phyloP scores from a whole-genome alignment of 2,888 invertebrate genomes.

The Prostheceraeus crozeri region DNA sequence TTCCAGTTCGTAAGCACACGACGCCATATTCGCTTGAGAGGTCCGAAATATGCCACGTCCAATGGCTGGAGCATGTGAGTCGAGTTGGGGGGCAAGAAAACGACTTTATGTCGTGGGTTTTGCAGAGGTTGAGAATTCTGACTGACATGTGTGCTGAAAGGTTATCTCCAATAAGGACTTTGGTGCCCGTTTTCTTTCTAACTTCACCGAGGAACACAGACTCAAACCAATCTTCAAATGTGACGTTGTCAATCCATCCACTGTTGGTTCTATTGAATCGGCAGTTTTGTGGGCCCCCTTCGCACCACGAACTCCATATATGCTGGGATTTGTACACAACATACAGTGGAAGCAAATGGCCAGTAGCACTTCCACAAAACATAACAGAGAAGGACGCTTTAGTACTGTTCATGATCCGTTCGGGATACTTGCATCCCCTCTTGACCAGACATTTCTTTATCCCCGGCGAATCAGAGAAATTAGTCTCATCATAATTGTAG shows the following conservation, averaged over 20 bases:
- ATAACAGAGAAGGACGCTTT: slow-evolving; percentile 4
- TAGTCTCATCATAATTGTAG: no score
- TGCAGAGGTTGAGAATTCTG: neutral
- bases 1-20: slow-evolving; percentile 31
- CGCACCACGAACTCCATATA: neutral
- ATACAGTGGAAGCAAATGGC: slow-evolving; percentile 8
- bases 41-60: slow-evolving; percentile 41
- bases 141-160: neutral
- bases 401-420: neutral
- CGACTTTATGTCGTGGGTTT: neutral
- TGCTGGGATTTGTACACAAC: slow-evolving; percentile 8
- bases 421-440: no score
- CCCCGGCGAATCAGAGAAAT: no score
- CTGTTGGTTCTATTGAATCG: neutral
- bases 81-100: slow-evolving; percentile 41
- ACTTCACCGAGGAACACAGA: neutral
- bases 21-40: slow-evolving; percentile 41
- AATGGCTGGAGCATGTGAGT: slow-evolving; percentile 43
- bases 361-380: slow-evolving; percentile 16
- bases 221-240: slow-evolving; percentile 11
- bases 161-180: slow-evolving; percentile 20
- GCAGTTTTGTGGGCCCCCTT: slow-evolving; percentile 3
- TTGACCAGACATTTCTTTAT: no score
- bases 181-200: neutral
- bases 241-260: slow-evolving; percentile 17